These are phyloP conservation scores for Rhadinocentrus ornatus DNA, from an alignment of 2,797 vertebrate species.

Conservation along the genomic window DNA sequence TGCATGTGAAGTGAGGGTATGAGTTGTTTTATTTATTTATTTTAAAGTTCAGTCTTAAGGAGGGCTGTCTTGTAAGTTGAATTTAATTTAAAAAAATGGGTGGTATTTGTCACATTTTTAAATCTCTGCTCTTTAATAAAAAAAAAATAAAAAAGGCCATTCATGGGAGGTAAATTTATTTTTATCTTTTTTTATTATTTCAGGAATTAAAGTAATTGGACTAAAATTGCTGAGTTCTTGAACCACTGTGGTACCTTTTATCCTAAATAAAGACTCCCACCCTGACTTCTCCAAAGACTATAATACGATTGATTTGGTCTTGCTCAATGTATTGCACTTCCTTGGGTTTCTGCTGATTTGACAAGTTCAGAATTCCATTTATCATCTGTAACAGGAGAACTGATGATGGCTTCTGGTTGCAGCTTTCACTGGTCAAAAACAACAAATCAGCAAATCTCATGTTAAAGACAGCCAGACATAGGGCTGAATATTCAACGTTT, in stretches of 20 bases:
- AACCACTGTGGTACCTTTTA: neutral
- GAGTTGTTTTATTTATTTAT: neutral
- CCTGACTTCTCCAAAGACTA: constrained; percentile 9
- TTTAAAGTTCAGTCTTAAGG: neutral
- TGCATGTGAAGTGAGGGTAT: neutral
- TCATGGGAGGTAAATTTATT: neutral
- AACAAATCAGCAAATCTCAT: constrained; percentile 2
- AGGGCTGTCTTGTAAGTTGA: neutral
- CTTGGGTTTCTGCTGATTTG: constrained; percentile 45
- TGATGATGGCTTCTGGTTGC: constrained; percentile 2
- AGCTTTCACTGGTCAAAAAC: neutral
- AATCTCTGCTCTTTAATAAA: neutral
- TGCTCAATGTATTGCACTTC: constrained; percentile 17
- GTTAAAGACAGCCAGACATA: neutral
- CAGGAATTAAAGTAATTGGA: neutral
- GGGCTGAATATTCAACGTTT: neutral
- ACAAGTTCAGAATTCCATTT: constrained; percentile 18
- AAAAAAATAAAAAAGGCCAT: neutral
- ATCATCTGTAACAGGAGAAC: constrained; percentile 34
- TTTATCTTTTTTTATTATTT: neutral
- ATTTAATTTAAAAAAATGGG: neutral
- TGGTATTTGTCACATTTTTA: constrained; percentile 7
- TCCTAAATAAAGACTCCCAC: constrained; percentile 9
- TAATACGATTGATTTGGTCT: constrained; percentile 33
- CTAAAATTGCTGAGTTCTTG: neutral